phyloP scores from a whole-genome alignment of 2,888 invertebrate genomes.

The Polylopha cassiicola region DNA sequence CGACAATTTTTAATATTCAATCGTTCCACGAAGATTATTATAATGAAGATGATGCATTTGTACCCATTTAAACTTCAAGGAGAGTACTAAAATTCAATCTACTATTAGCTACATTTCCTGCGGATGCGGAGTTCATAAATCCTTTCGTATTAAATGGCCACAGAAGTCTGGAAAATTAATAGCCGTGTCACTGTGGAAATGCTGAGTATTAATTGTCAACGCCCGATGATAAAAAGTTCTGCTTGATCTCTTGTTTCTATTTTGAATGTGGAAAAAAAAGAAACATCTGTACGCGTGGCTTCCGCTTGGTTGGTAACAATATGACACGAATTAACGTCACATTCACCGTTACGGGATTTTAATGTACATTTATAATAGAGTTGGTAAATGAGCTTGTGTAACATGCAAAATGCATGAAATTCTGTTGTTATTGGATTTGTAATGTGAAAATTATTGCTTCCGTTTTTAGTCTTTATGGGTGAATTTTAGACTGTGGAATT shows the following conservation, averaged over 20 bases:
- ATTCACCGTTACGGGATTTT: slow-evolving; percentile 34
- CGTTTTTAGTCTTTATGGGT: too few species aligned
- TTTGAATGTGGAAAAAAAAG: slow-evolving; percentile 34
- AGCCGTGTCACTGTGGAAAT: slow-evolving; percentile 35
- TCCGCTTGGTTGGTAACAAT: slow-evolving; percentile 48
- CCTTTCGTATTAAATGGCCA: slow-evolving; percentile 49
- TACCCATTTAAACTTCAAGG: slow-evolving; percentile 26
- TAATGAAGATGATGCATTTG: slow-evolving; percentile 1
- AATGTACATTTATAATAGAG: slow-evolving; percentile 26
- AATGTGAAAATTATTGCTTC: too few species aligned
- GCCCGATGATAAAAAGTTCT: slow-evolving; percentile 35
- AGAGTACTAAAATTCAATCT: slow-evolving; percentile 36
- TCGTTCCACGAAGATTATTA: too few species aligned
- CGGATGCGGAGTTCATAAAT: slow-evolving; percentile 40
- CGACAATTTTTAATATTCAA: too few species aligned
- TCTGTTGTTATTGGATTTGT: too few species aligned
- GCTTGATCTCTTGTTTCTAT: slow-evolving; percentile 38
- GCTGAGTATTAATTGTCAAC: slow-evolving; percentile 48
- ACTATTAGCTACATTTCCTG: slow-evolving; percentile 45
- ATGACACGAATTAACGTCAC: slow-evolving; percentile 35
- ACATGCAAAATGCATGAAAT: too few species aligned
- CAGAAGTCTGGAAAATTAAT: slow-evolving; percentile 44
- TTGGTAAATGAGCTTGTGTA: slow-evolving; percentile 20
- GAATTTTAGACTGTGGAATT: too few species aligned
- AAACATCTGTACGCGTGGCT: slow-evolving; percentile 46